Percentiles rank a stretch among this genome's conserved stretches.
Conservation (phyloP, 2,888 invertebrate species). For the Alsophila aescularia region DNA sequence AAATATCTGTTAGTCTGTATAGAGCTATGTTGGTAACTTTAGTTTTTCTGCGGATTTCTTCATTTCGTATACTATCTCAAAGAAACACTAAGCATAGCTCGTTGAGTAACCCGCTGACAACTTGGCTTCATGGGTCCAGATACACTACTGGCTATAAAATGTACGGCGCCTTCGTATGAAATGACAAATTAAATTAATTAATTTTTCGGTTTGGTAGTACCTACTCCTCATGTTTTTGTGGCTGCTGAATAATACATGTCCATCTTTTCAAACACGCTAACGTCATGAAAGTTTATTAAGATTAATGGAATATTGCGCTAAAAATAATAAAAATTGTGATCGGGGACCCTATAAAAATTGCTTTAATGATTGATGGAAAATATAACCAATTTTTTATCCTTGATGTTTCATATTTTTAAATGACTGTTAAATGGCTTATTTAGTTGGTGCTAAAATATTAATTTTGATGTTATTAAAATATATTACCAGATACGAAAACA, state of each 20-base stretch:
- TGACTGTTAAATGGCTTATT: too few species aligned
- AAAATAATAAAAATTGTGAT: not conserved
- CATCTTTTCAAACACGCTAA: slow-evolving; percentile 2
- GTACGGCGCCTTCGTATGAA: not conserved
- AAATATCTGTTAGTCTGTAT: too few species aligned
- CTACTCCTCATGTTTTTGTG: not conserved
- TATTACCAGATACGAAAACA: too few species aligned
- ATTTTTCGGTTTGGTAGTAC: slow-evolving; percentile 2
- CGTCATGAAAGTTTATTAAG: slow-evolving; percentile 8
- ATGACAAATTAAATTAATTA: slow-evolving; percentile 23
- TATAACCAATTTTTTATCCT: too few species aligned
- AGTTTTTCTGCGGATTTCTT: too few species aligned
- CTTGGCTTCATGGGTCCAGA: not conserved
- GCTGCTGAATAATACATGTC: slow-evolving; percentile 5
- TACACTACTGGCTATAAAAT: not conserved
- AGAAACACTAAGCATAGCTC: too few species aligned
- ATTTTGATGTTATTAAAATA: too few species aligned
- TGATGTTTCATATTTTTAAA: too few species aligned
- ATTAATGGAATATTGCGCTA: not conserved
- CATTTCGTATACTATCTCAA: too few species aligned
- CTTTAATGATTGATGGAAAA: not conserved
- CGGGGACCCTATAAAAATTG: not conserved
- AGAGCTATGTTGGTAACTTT: too few species aligned
- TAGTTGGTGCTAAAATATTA: too few species aligned
- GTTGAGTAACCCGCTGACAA: too few species aligned